Conservation (phyloP, 1,140 invertebrate genomes). For the Drosophila kohkoa region DNA sequence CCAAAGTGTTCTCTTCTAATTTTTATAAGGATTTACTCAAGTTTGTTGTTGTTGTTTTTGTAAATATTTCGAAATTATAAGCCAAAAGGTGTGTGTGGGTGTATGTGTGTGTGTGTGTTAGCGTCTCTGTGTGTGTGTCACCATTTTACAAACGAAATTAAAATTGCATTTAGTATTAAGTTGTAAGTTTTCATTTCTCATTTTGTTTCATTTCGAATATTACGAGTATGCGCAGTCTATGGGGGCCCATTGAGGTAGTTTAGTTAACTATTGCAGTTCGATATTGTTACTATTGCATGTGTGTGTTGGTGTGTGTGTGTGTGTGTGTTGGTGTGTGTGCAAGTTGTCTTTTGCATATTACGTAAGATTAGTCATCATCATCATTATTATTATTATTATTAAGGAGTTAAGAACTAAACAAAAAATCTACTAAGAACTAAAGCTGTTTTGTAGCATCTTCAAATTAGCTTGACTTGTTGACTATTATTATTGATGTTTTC, state of each 20-base stretch:
- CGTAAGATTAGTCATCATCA: slow-evolving; percentile 37
- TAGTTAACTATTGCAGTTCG: slow-evolving; percentile 84
- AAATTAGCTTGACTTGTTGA: slow-evolving; percentile 55
- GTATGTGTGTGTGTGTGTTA: slow-evolving; percentile 33
- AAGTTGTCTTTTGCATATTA: slow-evolving; percentile 52
- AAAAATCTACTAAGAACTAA: slow-evolving; percentile 69
- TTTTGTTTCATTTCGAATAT: slow-evolving; percentile 33
- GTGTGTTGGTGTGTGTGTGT: neutral
- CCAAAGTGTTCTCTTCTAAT: slow-evolving; percentile 22
- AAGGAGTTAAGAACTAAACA: slow-evolving; percentile 42
- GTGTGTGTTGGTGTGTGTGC: neutral
- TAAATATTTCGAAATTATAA: slow-evolving; percentile 52
- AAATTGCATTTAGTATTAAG: slow-evolving; percentile 16
- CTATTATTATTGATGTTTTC: slow-evolving; percentile 30
- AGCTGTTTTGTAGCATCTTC: slow-evolving; percentile 74
- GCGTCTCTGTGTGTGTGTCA: slow-evolving; percentile 48
- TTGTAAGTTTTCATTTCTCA: slow-evolving; percentile 2
- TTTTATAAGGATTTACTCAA: slow-evolving; percentile 30
- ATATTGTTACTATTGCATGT: slow-evolving; percentile 65
- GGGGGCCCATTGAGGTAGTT: slow-evolving; percentile 83
- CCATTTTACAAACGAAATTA: slow-evolving; percentile 71
- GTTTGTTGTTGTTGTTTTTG: slow-evolving; percentile 40
- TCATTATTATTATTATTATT: slow-evolving; percentile 3
- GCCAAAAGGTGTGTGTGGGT: slow-evolving; percentile 49
- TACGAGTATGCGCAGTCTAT: slow-evolving; percentile 74